Evolutionary conservation across 1,140 invertebrate species (phyloP), one percentile per base, ranked within the genome.

Genomic region (Trichonephila clavipes): DNA sequence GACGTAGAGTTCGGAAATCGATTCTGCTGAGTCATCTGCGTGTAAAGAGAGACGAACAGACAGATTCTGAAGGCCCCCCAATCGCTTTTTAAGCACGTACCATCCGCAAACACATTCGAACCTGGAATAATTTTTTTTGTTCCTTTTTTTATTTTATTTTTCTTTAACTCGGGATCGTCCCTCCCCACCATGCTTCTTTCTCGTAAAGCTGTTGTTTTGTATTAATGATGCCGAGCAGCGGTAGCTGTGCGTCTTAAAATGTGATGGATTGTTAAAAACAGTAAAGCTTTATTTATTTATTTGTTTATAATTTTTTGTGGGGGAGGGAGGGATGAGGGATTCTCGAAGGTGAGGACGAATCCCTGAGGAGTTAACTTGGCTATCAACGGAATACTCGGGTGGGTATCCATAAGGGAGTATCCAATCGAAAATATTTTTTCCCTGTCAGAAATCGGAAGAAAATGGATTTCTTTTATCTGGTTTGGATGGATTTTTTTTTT

Each of bases 11-110:
- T 92, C 90, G 90, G 82, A 92, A 92, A 92, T 92, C 90, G 90
- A 92, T 92, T 92, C 40, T 85, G 90, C 90, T 92, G 90, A 92
- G 90, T 92, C 90, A 92, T 77, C 90, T 92, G 90, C 28, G 90
- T 92, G 90, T 85, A 85, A 92, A 92, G 90, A 92, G 90, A 92
- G 90, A 64, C 90, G 81, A 18, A 82, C 81, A 81, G 90, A 92
- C 90, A 66, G 81, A 85, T 92, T 92, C 90, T 51, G 90, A 64
- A 40, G 90, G 90, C 44, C 59, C 90, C 90, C 90, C 90, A 92
- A 92, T 92, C 90, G 77, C 90, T 92, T 92, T 92, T 92, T 92
- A 92, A 92, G 90, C 90, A 92, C 90, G 90, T 92, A 81, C 90
- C 90, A 92, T 92, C 90, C 90, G 81, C 77, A 92, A 92, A 92